Conservation (phyloP, 1,140 invertebrate species). For the Zaprionus capensis region DNA sequence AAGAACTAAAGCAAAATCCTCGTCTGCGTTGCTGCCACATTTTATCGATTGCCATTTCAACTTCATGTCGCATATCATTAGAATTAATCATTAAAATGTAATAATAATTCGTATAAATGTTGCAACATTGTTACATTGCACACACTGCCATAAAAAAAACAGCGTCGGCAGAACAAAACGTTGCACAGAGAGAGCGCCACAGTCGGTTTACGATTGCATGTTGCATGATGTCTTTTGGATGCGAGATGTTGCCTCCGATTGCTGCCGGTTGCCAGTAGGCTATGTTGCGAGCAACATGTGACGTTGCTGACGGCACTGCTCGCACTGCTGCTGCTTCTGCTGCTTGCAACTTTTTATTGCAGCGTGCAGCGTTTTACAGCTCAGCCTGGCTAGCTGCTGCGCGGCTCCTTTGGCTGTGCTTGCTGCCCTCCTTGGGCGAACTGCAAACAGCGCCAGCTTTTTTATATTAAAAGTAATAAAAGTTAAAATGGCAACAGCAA, state of each 20-base stretch:
- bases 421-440: slow-evolving; percentile 5
- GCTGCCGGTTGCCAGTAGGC: slow-evolving; percentile 33
- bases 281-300: slow-evolving; percentile 65
- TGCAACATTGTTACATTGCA: slow-evolving; percentile 73
- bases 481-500: slow-evolving; percentile 69
- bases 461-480: slow-evolving; percentile 83
- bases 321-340: slow-evolving; percentile 8
- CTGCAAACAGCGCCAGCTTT: slow-evolving; percentile 56
- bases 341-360: slow-evolving; percentile 75
- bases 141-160: slow-evolving; percentile 36
- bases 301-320: slow-evolving; percentile 25
- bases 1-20: slow-evolving; percentile 34
- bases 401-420: slow-evolving; percentile 35
- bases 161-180: slow-evolving; percentile 43
- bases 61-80: slow-evolving; percentile 83
- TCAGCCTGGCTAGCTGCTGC: slow-evolving; percentile 46
- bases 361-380: slow-evolving; percentile 77
- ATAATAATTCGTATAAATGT: slow-evolving; percentile 83
- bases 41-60: slow-evolving; percentile 67
- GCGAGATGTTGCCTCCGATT: slow-evolving; percentile 13
- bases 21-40: slow-evolving; percentile 32
- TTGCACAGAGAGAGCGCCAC: slow-evolving; percentile 46
- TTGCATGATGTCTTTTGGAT: slow-evolving; percentile 42
- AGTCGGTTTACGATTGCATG: slow-evolving; percentile 67
- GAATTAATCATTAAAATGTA: slow-evolving; percentile 84